phyloP scores from a whole-genome alignment of 2,797 vertebrate genomes.

The Catamblyrhynchus diadema region DNA sequence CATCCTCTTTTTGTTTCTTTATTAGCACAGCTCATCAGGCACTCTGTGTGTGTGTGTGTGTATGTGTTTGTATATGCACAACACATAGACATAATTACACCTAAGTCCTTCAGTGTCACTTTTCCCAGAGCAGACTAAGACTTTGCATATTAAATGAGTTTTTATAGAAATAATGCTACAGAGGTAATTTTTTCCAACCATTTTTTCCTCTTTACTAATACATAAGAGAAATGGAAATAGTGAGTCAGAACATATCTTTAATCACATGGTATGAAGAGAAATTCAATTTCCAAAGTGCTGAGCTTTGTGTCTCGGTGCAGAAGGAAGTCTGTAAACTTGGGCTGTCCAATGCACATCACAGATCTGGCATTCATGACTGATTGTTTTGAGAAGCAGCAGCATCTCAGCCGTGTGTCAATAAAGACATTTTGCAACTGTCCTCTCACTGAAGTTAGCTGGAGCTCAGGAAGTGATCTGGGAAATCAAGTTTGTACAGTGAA shows the following conservation, averaged over 20 bases:
- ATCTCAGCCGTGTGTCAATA: background rate
- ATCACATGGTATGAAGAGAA: constrained; percentile 14
- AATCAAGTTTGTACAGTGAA: background rate
- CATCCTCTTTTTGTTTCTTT: background rate
- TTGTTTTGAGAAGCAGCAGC: background rate
- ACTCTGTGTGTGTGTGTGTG: background rate
- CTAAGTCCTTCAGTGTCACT: background rate
- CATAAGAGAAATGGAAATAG: constrained; percentile 20
- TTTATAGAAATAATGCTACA: constrained; percentile 27
- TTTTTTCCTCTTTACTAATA: background rate
- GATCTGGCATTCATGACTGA: background rate
- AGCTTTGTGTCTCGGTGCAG: background rate
- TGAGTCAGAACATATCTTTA: background rate
- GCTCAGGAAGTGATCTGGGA: background rate
- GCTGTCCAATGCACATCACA: background rate
- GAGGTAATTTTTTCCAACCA: background rate
- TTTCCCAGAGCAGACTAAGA: background rate
- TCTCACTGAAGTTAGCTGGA: background rate
- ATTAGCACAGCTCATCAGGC: constrained; percentile 15
- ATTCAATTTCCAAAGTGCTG: constrained; percentile 15
- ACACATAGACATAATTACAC: constrained; percentile 38
- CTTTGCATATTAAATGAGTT: constrained; percentile 33
- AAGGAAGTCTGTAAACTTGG: background rate
- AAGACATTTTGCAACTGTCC: background rate
- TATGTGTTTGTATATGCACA: constrained; percentile 14